Conservation (phyloP, 1,140 invertebrate species). For the Drosophila leontia region DNA sequence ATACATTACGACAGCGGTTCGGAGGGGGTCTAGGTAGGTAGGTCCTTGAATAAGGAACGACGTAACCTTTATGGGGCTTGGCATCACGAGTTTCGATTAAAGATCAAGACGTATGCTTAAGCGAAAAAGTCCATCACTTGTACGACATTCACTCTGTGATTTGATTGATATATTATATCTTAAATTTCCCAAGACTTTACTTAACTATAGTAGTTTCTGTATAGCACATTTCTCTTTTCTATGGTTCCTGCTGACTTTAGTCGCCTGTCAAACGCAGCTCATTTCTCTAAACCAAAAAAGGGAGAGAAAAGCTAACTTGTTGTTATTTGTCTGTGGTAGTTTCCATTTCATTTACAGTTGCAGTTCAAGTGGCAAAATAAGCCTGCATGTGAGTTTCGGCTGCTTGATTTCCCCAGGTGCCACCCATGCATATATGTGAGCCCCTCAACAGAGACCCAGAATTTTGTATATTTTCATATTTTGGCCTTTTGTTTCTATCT, state of each 20-base stretch:
- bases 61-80: neutral
- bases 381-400: constrained; percentile 55
- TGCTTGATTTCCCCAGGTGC: constrained; percentile 76
- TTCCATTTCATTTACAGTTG: constrained; percentile 79
- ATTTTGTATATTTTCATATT: constrained; percentile 70
- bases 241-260: neutral
- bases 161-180: constrained; percentile 24
- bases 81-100: neutral
- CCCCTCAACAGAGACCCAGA: constrained; percentile 16
- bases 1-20: constrained; percentile 40
- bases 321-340: constrained; percentile 71
- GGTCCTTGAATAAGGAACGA: neutral
- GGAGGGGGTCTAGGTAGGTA: neutral
- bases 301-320: constrained; percentile 29
- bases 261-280: constrained; percentile 7
- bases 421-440: constrained; percentile 14
- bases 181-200: neutral
- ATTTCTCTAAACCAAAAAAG: constrained; percentile 4
- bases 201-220: no score
- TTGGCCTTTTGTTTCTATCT: constrained; percentile 54
- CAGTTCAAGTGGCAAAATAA: constrained; percentile 32
- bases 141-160: constrained; percentile 1
- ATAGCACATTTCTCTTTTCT: neutral
- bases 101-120: constrained; percentile 3
- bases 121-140: neutral